These are phyloP conservation scores for Ichneumon xanthorius DNA, from an alignment of 2,888 invertebrate genomes.

Conservation along the genomic window DNA sequence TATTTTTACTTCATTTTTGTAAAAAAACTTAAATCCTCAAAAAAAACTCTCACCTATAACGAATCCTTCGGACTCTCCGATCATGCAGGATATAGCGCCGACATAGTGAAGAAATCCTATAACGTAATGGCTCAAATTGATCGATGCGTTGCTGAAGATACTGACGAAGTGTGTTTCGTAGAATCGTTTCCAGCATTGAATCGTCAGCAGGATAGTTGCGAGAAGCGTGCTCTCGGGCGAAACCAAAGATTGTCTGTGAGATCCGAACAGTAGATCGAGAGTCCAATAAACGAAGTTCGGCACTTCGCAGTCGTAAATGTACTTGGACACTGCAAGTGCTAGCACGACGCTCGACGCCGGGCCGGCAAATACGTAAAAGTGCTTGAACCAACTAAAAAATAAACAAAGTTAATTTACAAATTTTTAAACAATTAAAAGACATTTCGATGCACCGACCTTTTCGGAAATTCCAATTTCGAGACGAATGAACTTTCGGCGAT, in stretches of 20 bases:
- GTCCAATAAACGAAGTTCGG: conserved; percentile 85
- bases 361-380: conserved; percentile 92
- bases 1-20: not conserved
- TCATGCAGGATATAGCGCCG: conserved; percentile 88
- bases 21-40: conserved; percentile 10
- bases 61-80: conserved; percentile 91
- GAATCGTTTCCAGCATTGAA: conserved; percentile 91
- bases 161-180: conserved; percentile 93
- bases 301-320: conserved; percentile 85
- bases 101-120: conserved; percentile 93
- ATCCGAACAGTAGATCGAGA: conserved; percentile 85
- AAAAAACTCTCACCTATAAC: conserved; percentile 81
- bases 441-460: conserved; percentile 85
- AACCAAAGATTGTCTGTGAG: conserved; percentile 85
- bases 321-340: conserved; percentile 85
- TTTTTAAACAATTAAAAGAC: conserved; percentile 16
- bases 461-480: conserved; percentile 89
- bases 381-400: conserved; percentile 88
- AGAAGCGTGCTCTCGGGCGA: conserved; percentile 87
- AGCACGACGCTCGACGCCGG: conserved; percentile 86
- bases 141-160: conserved; percentile 92
- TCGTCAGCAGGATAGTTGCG: conserved; percentile 87
- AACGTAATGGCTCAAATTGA: conserved; percentile 92
- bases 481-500: conserved; percentile 85
- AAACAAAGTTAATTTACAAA: not conserved